These are phyloP conservation scores for Actenoides hombroni DNA, from an alignment of 2,113 vertebrate species.

Conservation along the genomic window DNA sequence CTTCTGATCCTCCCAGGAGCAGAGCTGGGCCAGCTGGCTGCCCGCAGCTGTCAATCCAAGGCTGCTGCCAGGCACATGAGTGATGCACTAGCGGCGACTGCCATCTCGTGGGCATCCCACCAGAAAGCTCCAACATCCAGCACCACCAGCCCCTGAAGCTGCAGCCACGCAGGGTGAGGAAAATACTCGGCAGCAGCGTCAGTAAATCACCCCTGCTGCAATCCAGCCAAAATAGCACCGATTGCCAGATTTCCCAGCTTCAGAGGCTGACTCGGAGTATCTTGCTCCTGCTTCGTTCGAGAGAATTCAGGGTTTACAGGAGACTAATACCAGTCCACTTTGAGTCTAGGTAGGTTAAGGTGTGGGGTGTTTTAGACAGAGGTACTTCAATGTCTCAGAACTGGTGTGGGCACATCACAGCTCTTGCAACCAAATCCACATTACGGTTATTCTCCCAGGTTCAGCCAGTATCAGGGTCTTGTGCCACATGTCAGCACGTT, in stretches of 20 bases:
- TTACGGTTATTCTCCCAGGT: not conserved
- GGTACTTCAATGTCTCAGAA: not conserved
- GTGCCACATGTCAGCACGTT: not conserved
- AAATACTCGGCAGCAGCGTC: rapidly evolving
- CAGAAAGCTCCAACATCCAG: rapidly evolving
- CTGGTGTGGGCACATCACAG: rapidly evolving
- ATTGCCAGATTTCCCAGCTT: rapidly evolving
- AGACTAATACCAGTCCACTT: rapidly evolving
- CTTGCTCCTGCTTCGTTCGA: not conserved
- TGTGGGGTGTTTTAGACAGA: not conserved
- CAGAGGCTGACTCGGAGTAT: rapidly evolving
- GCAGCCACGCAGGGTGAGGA: rapidly evolving
- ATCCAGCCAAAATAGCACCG: rapidly evolving
- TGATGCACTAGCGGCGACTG: constrained; percentile 53
- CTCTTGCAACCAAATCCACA: too few species aligned
- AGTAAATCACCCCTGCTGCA: rapidly evolving
- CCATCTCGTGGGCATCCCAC: constrained; percentile 61
- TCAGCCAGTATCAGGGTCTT: not conserved
- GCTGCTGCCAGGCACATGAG: rapidly evolving
- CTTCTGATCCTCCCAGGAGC: not conserved
- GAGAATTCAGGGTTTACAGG: rapidly evolving
- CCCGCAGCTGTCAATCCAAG: not conserved
- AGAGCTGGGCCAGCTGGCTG: not conserved
- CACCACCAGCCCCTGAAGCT: rapidly evolving
- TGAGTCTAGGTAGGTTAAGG: not conserved